A percentile compares a stretch with the other conserved stretches of the same genome.
Evolutionary conservation across 2,888 invertebrate genomes (phyloP).

Genomic region (Drosophila vallismaia): DNA sequence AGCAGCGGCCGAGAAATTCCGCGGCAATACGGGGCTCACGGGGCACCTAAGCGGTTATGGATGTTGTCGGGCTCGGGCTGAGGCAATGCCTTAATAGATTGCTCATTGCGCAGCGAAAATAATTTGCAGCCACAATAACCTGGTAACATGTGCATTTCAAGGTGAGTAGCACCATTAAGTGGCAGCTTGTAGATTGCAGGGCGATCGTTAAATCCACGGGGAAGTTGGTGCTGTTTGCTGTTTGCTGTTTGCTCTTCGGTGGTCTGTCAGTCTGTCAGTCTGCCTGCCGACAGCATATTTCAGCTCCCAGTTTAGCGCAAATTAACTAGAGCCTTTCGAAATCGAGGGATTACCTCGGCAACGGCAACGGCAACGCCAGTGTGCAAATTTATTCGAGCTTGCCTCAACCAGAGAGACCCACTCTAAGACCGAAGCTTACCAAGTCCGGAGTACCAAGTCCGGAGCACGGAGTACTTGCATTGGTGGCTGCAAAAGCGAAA

Average conservation of each 20-base stretch:
- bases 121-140: constrained; percentile 40
- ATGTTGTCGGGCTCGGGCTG: constrained; percentile 17
- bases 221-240: not conserved
- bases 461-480: constrained; percentile 1
- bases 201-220: constrained; percentile 19
- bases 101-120: constrained; percentile 54
- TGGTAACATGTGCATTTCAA: constrained; percentile 60
- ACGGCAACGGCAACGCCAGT: not conserved
- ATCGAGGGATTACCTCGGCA: constrained; percentile 21
- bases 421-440: constrained; percentile 1
- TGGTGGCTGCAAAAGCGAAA: constrained; percentile 68
- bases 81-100: constrained; percentile 44
- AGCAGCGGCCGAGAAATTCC: constrained; percentile 57
- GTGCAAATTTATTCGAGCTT: constrained; percentile 42
- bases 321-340: constrained; percentile 35
- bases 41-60: constrained; percentile 54
- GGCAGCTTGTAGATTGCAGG: constrained; percentile 24
- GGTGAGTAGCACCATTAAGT: constrained; percentile 54
- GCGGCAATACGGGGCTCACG: constrained; percentile 38
- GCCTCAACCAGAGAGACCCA: constrained; percentile 47
- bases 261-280: constrained; percentile 21
- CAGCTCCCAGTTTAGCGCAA: constrained; percentile 38
- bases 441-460: constrained; percentile 48
- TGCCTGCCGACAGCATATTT: constrained; percentile 26
- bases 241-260: constrained; percentile 9